Percentiles rank a stretch among this genome's conserved stretches.
These are phyloP conservation scores for Danio aesculapii DNA, from an alignment of 2,797 vertebrate species.

Conservation along the genomic window DNA sequence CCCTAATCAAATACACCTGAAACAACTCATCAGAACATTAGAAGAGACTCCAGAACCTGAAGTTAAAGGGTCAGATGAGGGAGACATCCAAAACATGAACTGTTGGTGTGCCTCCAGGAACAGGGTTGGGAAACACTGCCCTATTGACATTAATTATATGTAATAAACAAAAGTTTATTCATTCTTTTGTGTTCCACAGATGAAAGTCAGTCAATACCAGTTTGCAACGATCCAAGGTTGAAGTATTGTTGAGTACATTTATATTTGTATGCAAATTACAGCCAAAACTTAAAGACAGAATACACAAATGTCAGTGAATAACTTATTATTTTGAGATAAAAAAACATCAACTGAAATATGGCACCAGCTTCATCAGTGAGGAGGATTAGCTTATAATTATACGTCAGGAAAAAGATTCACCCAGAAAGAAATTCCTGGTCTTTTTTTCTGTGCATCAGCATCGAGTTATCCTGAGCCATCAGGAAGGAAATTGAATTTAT, in stretches of 20 bases:
- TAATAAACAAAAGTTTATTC: background rate
- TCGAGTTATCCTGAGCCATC: background rate
- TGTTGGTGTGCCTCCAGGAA: too few species aligned
- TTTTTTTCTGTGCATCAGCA: background rate
- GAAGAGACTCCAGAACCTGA: too few species aligned
- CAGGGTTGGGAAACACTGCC: too few species aligned
- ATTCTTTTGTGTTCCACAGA: background rate
- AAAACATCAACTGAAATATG: background rate
- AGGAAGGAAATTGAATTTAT: constrained; percentile 22
- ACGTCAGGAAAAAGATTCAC: background rate
- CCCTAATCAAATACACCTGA: too few species aligned
- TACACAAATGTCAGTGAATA: background rate
- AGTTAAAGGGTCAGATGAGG: too few species aligned
- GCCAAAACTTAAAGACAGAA: background rate
- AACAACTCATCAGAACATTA: too few species aligned
- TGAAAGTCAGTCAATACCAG: too few species aligned
- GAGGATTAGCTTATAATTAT: background rate
- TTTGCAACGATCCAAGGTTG: background rate
- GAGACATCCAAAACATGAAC: too few species aligned
- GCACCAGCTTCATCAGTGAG: background rate
- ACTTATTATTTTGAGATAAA: background rate
- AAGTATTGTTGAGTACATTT: background rate
- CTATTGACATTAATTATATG: background rate
- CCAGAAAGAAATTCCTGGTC: background rate
- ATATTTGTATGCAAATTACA: background rate